These are phyloP conservation scores for Octonoba sinensis DNA, from an alignment of 2,888 invertebrate species.

Conservation along the genomic window DNA sequence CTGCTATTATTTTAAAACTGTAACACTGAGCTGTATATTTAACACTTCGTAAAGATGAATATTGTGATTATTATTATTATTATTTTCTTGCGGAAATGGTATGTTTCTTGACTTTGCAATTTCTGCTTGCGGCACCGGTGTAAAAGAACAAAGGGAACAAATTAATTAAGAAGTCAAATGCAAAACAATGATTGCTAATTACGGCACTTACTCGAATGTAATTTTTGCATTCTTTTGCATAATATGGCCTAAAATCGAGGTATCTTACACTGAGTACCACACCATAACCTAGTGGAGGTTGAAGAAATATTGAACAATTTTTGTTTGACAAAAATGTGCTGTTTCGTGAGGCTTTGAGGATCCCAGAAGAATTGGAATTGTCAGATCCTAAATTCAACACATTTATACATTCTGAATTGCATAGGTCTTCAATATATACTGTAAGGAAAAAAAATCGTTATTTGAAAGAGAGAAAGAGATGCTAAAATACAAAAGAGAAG, in stretches of 20 bases:
- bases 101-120: neutral
- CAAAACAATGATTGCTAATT: neutral
- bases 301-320: constrained; percentile 32
- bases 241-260: constrained; percentile 35
- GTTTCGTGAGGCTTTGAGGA: constrained; percentile 18
- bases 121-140: no score
- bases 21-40: no score
- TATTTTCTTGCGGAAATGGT: no score
- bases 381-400: constrained; percentile 42
- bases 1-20: no score
- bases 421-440: constrained; percentile 35
- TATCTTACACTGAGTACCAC: constrained; percentile 26
- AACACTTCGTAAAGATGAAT: no score
- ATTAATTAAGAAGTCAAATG: neutral
- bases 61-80: no score
- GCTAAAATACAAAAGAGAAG: neutral
- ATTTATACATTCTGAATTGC: neutral
- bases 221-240: constrained; percentile 9
- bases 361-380: constrained; percentile 37
- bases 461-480: neutral
- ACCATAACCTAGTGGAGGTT: constrained; percentile 41
- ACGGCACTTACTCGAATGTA: constrained; percentile 23
- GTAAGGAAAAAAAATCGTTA: neutral
- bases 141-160: neutral
- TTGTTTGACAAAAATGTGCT: constrained; percentile 6